phyloP scores from a whole-genome alignment of 92 coral and sea anemone genomes.

The Montipora capitata region DNA sequence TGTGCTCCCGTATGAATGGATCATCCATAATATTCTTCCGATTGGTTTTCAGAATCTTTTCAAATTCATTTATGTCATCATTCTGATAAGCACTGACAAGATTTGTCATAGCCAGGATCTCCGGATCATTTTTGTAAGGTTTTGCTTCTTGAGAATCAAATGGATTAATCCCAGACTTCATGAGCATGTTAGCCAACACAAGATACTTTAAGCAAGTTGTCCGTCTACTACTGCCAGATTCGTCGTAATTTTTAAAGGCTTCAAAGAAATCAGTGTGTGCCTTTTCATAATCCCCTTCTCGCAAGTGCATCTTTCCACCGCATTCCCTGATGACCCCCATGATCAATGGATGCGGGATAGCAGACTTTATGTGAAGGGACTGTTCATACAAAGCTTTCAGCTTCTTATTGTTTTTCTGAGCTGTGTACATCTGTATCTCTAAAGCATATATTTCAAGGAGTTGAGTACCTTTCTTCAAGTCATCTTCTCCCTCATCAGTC shows the following conservation, averaged over 20 bases:
- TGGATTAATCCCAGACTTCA: constrained; percentile 99
- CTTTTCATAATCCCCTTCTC: constrained; percentile 97
- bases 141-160: constrained; percentile 99
- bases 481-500: constrained; percentile 99
- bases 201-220: constrained; percentile 97
- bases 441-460: constrained; percentile 96
- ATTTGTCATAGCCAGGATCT: constrained; percentile 98
- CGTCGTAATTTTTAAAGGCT: constrained; percentile 99
- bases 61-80: constrained; percentile 99
- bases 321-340: constrained; percentile 99
- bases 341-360: constrained; percentile 98
- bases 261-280: constrained; percentile 99
- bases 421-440: constrained; percentile 99
- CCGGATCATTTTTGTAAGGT: constrained; percentile 97
- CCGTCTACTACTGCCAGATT: constrained; percentile 97
- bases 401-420: constrained; percentile 76
- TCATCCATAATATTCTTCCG: constrained; percentile 99
- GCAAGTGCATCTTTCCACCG: constrained; percentile 98
- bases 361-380: constrained; percentile 97
- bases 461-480: constrained; percentile 97
- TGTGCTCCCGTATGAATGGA: constrained; percentile 97
- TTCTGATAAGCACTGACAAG: constrained; percentile 99
- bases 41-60: constrained; percentile 97
- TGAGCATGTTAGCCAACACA: constrained; percentile 98
- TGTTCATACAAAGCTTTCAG: constrained; percentile 93